Conservation (phyloP, 2,113 vertebrate genomes). For the Tiliqua scincoides region DNA sequence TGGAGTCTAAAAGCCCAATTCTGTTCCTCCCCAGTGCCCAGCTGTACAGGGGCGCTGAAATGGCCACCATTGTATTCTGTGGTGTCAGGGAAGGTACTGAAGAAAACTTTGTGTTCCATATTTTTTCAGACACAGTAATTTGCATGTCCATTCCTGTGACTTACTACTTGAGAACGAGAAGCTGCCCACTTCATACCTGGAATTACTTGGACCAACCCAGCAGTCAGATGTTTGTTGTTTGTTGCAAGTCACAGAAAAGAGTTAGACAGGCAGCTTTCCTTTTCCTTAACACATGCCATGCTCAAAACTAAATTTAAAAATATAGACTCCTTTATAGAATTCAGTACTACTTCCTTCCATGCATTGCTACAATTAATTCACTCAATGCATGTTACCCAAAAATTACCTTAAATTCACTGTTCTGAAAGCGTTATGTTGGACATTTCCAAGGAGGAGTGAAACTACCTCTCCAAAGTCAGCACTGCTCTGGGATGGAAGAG, state of each 20-base stretch:
- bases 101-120: too few relatives aligned
- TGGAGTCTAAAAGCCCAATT: too few relatives aligned
- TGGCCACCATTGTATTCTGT: too few relatives aligned
- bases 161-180: neutral
- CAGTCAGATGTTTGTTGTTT: neutral
- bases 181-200: neutral
- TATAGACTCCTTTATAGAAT: neutral
- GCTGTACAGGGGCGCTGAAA: too few relatives aligned
- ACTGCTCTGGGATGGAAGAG: neutral
- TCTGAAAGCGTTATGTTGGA: neutral
- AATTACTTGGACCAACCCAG: neutral
- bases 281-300: neutral
- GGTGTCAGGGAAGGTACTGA: too few relatives aligned
- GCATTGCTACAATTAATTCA: neutral
- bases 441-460: constrained; percentile 1
- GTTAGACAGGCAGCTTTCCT: too few relatives aligned
- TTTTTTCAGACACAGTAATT: neutral
- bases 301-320: neutral
- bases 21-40: too few relatives aligned
- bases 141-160: neutral
- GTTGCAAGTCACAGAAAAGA: neutral
- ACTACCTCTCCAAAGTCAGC: constrained; percentile 15
- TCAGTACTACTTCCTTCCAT: neutral
- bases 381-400: neutral
- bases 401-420: constrained; percentile 1